These are phyloP conservation scores for Burhinus oedicnemus DNA, from an alignment of 2,113 vertebrate genomes.

Conservation along the genomic window DNA sequence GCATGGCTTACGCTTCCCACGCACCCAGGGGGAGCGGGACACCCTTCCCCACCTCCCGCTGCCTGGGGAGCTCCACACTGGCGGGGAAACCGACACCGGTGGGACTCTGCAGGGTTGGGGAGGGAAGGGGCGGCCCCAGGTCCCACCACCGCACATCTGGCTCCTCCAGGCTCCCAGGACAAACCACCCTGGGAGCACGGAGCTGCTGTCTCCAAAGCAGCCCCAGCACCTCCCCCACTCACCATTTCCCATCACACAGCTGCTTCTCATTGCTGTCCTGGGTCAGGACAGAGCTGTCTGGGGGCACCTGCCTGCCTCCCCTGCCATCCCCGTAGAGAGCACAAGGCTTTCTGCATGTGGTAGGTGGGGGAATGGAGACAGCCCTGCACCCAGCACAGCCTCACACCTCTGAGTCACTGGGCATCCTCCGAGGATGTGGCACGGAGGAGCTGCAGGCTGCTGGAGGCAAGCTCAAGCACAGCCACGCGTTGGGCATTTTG, in stretches of 20 bases:
- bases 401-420: fast-evolving
- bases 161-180: neutral
- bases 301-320: neutral
- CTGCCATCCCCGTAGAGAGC: neutral
- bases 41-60: neutral
- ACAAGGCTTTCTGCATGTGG: neutral
- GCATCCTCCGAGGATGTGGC: neutral
- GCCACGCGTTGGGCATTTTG: neutral
- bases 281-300: neutral
- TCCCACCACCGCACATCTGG: neutral
- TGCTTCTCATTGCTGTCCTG: neutral
- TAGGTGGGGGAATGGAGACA: neutral
- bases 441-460: neutral
- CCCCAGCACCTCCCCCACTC: neutral
- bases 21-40: fast-evolving
- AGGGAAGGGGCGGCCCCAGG: neutral
- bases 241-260: fast-evolving
- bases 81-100: fast-evolving
- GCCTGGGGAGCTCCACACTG: neutral
- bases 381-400: neutral
- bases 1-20: neutral
- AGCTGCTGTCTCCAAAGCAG: neutral
- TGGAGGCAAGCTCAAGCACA: neutral
- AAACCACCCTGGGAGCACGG: neutral
- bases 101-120: neutral